phyloP scores from a whole-genome alignment of 2,797 vertebrate genomes.

The Yasuhikotakia modesta region DNA sequence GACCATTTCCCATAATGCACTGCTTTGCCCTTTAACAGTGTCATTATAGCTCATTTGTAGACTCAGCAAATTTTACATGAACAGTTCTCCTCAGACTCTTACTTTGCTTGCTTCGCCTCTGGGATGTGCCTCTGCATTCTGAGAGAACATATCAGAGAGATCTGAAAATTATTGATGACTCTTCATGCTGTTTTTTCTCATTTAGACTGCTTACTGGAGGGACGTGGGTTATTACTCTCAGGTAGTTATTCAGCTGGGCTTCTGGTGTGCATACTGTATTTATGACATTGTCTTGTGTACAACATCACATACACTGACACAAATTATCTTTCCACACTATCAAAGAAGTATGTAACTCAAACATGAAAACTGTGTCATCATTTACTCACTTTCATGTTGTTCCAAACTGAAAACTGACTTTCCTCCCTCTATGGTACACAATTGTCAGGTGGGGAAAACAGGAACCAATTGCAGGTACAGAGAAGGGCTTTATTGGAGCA shows the following conservation, averaged over 20 bases:
- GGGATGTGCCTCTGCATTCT: background rate
- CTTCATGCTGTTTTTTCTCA: conserved; percentile 50
- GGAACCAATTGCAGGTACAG: no score
- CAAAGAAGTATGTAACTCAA: background rate
- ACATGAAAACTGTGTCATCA: background rate
- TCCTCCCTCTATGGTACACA: no score
- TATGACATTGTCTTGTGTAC: background rate
- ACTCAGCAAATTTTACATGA: conserved; percentile 27
- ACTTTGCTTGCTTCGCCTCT: conserved; percentile 22
- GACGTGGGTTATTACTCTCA: conserved; percentile 78
- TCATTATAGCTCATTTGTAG: conserved; percentile 26
- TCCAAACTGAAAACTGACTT: background rate
- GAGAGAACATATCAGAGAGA: conserved; percentile 20
- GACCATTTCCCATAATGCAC: background rate
- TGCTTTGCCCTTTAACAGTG: background rate
- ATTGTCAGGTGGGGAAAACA: no score
- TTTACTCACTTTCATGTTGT: background rate
- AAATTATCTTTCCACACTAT: background rate
- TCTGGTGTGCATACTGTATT: conserved; percentile 6
- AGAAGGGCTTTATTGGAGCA: no score
- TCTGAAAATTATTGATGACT: background rate
- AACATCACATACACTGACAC: conserved; percentile 5
- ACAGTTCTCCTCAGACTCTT: conserved; percentile 8
- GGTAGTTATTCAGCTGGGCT: conserved; percentile 66
- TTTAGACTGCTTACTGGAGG: conserved; percentile 78